phyloP scores from a whole-genome alignment of 2,113 vertebrate species.

The Turdus rufiventris region DNA sequence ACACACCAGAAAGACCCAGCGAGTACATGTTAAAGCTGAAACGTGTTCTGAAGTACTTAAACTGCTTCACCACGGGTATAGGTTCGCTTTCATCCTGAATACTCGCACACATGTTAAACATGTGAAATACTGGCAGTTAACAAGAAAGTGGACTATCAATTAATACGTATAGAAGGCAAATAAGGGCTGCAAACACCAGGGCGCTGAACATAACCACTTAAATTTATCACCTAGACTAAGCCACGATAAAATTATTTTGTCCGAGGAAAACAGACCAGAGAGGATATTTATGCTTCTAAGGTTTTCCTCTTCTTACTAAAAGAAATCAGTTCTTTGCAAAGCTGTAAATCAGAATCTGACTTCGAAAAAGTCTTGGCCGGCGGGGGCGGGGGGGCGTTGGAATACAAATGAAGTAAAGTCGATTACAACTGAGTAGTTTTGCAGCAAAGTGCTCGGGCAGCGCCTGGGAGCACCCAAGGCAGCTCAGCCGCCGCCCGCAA shows the following conservation, averaged over 20 bases:
- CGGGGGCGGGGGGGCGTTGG: too few relatives aligned
- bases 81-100: fast-evolving
- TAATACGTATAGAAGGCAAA: not conserved
- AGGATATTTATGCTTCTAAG: not conserved
- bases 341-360: not conserved
- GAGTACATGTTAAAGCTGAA: fast-evolving
- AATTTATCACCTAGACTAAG: not conserved
- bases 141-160: not conserved
- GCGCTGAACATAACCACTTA: not conserved
- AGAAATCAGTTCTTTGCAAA: not conserved
- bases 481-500: not conserved
- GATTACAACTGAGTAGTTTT: too few relatives aligned
- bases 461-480: not conserved
- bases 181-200: fast-evolving
- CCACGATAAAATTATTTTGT: not conserved
- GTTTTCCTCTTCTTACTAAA: too few relatives aligned
- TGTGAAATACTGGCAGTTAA: fast-evolving
- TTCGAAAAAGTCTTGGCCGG: not conserved
- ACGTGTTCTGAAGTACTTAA: not conserved
- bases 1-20: not conserved
- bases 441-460: too few relatives aligned
- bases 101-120: fast-evolving
- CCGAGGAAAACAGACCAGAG: not conserved
- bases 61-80: fast-evolving
- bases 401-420: not conserved